phyloP scores from a whole-genome alignment of 2,888 invertebrate genomes.

The Deilephila elpenor region DNA sequence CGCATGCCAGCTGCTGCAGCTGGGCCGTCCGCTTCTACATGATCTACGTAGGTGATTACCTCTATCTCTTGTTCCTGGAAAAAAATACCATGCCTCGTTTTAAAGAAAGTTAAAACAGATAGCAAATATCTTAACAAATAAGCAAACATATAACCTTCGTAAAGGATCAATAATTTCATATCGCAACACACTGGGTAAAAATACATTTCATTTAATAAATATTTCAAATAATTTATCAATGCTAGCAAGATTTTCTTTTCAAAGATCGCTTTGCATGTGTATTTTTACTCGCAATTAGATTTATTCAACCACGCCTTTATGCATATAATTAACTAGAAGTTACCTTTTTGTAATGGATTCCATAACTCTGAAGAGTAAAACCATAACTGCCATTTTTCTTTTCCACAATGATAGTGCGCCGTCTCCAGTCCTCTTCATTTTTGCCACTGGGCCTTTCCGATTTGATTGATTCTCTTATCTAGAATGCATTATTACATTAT shows the following conservation, averaged over 20 bases:
- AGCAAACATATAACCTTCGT: not conserved
- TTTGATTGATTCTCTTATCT: conserved; percentile 75
- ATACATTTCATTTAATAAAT: too few species aligned
- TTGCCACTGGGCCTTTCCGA: conserved; percentile 67
- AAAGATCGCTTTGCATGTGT: conserved; percentile 7
- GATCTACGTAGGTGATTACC: conserved; percentile 98
- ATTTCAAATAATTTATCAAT: not conserved
- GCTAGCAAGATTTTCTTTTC: not conserved
- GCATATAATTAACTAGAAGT: not conserved
- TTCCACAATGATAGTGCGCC: conserved; percentile 96
- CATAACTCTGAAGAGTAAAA: conserved; percentile 98
- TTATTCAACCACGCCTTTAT: not conserved
- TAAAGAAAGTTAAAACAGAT: not conserved
- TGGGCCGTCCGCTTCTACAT: conserved; percentile 96
- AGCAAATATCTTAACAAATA: too few species aligned
- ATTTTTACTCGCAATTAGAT: not conserved
- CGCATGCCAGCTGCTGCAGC: conserved; percentile 97
- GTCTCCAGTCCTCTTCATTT: conserved; percentile 91
- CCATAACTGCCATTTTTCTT: conserved; percentile 96
- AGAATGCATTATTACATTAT: conserved; percentile 29
- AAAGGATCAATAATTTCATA: not conserved
- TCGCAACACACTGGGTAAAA: too few species aligned
- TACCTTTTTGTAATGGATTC: conserved; percentile 95
- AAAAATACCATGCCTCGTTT: not conserved
- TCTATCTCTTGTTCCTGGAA: conserved; percentile 94